Percentiles rank a stretch among this genome's conserved stretches.
Conservation (phyloP, 2,113 vertebrate species). For the Tachysurus vachellii region DNA sequence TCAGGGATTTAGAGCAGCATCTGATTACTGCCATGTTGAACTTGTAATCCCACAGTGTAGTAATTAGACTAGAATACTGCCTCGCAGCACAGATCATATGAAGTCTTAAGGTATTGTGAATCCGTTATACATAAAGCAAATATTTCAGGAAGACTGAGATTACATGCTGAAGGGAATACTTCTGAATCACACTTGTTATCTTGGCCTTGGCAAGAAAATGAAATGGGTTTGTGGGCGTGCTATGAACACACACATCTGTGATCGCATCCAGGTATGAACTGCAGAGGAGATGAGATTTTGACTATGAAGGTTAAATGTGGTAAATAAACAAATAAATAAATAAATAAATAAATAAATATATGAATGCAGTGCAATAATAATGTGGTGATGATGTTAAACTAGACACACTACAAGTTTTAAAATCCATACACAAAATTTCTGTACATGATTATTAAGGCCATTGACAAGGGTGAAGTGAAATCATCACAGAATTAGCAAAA, state of each 20-base stretch:
- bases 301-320: background rate
- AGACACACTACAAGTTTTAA: background rate
- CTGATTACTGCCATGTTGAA: constrained; percentile 62
- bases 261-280: background rate
- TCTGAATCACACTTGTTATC: constrained; percentile 21
- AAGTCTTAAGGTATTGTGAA: constrained; percentile 37
- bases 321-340: background rate
- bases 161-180: constrained; percentile 30
- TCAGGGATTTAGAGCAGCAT: constrained; percentile 64
- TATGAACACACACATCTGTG: constrained; percentile 16
- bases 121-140: constrained; percentile 26
- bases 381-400: background rate
- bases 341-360: background rate
- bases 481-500: background rate
- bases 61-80: constrained; percentile 47
- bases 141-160: constrained; percentile 44
- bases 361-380: background rate
- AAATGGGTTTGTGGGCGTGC: constrained; percentile 21
- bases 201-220: constrained; percentile 2
- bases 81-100: constrained; percentile 36
- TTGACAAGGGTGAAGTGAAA: background rate
- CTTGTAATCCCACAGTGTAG: constrained; percentile 46
- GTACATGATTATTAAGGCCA: background rate
- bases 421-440: background rate
- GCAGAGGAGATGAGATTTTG: constrained; percentile 7